Evolutionary conservation across 1,140 invertebrate genomes (phyloP).

Genomic region (Tetraneura akinire): DNA sequence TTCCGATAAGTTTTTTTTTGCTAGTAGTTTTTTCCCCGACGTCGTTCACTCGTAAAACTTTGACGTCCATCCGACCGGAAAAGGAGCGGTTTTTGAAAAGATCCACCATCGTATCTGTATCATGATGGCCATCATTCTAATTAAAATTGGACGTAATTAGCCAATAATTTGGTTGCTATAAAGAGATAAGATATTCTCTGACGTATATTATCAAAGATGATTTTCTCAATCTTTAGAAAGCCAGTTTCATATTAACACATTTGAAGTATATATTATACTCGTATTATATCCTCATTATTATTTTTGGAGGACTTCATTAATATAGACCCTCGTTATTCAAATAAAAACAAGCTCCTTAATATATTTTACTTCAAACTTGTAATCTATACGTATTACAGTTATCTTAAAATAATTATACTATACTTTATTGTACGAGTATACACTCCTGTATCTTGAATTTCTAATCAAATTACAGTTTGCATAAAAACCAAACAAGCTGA

Average conservation of each 20-base stretch:
- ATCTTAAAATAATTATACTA: no score
- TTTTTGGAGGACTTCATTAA: neutral
- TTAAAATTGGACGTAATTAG: conserved; percentile 41
- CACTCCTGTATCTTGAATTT: neutral
- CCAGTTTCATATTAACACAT: neutral
- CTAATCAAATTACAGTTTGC: neutral
- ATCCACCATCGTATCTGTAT: conserved; percentile 10
- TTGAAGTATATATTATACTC: no score
- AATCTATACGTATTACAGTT: neutral
- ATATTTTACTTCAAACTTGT: conserved; percentile 9
- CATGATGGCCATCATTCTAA: conserved; percentile 42
- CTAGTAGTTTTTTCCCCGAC: neutral
- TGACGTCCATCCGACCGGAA: conserved; percentile 48
- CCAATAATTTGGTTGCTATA: conserved; percentile 39
- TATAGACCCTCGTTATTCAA: neutral
- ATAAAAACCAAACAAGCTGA: neutral
- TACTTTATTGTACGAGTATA: neutral
- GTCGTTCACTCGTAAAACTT: conserved; percentile 13
- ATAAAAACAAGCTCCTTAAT: neutral
- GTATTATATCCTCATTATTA: neutral
- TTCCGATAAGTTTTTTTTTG: conserved; percentile 48
- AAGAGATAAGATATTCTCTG: conserved; percentile 25
- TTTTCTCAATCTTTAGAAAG: conserved; percentile 16
- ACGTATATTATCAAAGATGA: conserved; percentile 23
- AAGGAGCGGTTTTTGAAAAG: conserved; percentile 43